phyloP scores from a whole-genome alignment of 1,140 invertebrate species.

The Drosophila trapezifrons region DNA sequence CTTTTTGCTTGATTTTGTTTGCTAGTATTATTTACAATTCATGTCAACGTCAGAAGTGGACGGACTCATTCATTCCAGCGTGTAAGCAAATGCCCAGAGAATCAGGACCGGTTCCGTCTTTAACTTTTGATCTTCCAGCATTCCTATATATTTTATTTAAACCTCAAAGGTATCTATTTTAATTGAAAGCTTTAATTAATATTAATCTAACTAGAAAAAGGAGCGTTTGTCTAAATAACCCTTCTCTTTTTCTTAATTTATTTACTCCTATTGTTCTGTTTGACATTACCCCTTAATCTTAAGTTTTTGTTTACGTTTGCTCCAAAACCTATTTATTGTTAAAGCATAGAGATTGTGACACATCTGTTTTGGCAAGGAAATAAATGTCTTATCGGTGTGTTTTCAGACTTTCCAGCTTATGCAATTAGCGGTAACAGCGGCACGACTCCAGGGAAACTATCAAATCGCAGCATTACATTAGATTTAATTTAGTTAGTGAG shows the following conservation, averaged over 20 bases:
- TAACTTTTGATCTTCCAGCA: background rate
- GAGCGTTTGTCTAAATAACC: background rate
- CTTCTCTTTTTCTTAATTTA: background rate
- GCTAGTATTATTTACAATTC: slow-evolving; percentile 65
- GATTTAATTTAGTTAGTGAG: slow-evolving; percentile 41
- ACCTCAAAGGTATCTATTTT: too few relatives aligned
- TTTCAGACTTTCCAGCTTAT: slow-evolving; percentile 14
- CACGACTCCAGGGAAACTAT: background rate
- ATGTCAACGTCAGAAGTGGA: slow-evolving; percentile 50
- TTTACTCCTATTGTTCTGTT: background rate
- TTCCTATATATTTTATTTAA: background rate
- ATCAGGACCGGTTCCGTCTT: slow-evolving; percentile 6
- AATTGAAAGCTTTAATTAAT: too few relatives aligned
- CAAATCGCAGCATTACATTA: slow-evolving; percentile 12
- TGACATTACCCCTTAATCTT: slow-evolving; percentile 11
- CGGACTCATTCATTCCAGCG: slow-evolving; percentile 45
- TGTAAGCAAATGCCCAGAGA: slow-evolving; percentile 27
- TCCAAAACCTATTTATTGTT: background rate
- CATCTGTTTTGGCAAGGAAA: slow-evolving; percentile 8
- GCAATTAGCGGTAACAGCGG: background rate
- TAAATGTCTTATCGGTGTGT: background rate
- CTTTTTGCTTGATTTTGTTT: slow-evolving; percentile 59
- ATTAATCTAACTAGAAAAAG: too few relatives aligned
- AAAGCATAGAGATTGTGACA: background rate
- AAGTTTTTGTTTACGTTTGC: background rate